These are phyloP conservation scores for Aphidius ervi DNA, from an alignment of 1,140 invertebrate genomes.

Conservation along the genomic window DNA sequence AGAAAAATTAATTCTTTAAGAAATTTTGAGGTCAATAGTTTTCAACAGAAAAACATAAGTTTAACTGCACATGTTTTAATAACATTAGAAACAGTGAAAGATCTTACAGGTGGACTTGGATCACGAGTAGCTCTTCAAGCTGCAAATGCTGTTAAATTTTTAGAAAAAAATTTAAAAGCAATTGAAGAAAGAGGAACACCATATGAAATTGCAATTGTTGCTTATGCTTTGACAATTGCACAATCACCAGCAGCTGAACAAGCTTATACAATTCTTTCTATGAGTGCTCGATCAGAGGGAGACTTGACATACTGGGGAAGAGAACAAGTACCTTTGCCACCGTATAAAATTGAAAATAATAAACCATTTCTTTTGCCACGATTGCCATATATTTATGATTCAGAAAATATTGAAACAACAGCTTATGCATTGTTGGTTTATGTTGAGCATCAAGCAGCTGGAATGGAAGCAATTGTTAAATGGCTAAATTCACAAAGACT, in stretches of 20 bases:
- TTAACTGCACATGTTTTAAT: constrained; percentile 87
- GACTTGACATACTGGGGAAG: constrained; percentile 84
- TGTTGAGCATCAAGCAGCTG: constrained; percentile 75
- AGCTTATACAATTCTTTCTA: constrained; percentile 72
- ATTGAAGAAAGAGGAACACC: constrained; percentile 67
- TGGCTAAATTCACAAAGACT: constrained; percentile 91
- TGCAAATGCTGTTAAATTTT: constrained; percentile 68
- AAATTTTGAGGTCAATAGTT: constrained; percentile 51
- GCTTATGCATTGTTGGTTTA: constrained; percentile 89
- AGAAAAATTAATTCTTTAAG: constrained; percentile 77
- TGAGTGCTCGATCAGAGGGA: constrained; percentile 63
- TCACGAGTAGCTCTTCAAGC: constrained; percentile 67
- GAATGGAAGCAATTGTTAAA: constrained; percentile 79
- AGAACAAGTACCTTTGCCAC: constrained; percentile 70
- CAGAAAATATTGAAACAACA: constrained; percentile 87
- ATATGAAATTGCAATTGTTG: constrained; percentile 81
- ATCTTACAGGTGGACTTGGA: constrained; percentile 73
- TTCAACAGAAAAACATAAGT: constrained; percentile 73
- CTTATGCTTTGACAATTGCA: constrained; percentile 78
- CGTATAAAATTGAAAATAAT: constrained; percentile 83
- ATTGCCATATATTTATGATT: constrained; percentile 82
- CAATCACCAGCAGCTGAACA: constrained; percentile 76
- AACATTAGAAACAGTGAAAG: constrained; percentile 75
- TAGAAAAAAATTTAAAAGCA: constrained; percentile 80
- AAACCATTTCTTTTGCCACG: constrained; percentile 85